Evolutionary conservation across 92 coral and sea anemone genomes (phyloP).

Genomic region (Anthopleura xanthogrammica): DNA sequence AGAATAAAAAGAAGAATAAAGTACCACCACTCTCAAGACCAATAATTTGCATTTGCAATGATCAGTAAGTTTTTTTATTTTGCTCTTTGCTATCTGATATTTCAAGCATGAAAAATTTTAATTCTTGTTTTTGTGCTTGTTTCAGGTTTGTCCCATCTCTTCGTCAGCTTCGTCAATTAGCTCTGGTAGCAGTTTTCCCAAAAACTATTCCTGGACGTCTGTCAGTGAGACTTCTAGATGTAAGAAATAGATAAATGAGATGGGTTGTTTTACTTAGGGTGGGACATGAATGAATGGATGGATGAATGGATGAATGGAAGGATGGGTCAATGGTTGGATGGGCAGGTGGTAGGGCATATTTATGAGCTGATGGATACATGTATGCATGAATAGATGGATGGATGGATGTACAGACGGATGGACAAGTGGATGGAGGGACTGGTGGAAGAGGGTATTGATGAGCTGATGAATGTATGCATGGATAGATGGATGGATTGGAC

Average conservation of each 20-base stretch:
- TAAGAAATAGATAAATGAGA: constrained; percentile 6
- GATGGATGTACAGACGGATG: neutral
- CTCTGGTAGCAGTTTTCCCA: constrained; percentile 87
- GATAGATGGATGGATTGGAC: too few relatives aligned
- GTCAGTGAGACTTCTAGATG: constrained; percentile 82
- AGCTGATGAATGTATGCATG: too few relatives aligned
- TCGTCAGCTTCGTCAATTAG: constrained; percentile 88
- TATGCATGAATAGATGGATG: too few relatives aligned
- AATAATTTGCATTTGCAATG: constrained; percentile 96
- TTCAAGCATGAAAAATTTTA: neutral
- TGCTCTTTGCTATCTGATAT: too few relatives aligned
- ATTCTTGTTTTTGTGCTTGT: neutral
- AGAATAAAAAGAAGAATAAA: constrained; percentile 67
- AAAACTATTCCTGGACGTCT: constrained; percentile 87
- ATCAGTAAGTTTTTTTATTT: constrained; percentile 73
- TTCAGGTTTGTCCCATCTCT: constrained; percentile 87
- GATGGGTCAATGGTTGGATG: neutral
- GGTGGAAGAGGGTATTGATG: too few relatives aligned
- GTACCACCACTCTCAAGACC: constrained; percentile 74
- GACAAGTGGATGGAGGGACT: neutral
- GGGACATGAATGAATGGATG: neutral
- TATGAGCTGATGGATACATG: too few relatives aligned
- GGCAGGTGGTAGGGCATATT: too few relatives aligned
- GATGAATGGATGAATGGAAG: neutral
- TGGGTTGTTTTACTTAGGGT: neutral